Evolutionary conservation across 2,797 vertebrate species (phyloP).

Genomic region (Chelidonichthys spinosus): DNA sequence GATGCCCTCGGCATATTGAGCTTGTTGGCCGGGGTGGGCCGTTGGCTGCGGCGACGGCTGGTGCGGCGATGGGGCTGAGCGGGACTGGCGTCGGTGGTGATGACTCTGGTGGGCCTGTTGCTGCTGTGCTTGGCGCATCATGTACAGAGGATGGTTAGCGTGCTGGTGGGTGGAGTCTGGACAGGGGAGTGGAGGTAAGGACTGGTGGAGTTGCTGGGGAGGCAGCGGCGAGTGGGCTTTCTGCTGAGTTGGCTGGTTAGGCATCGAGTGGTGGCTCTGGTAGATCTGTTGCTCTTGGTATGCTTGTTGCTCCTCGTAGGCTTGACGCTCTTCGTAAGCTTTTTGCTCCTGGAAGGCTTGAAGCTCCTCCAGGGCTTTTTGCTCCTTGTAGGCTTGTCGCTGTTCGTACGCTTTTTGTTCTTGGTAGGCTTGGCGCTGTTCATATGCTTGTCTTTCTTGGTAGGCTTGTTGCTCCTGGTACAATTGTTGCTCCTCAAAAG

Average conservation of each 20-base stretch:
- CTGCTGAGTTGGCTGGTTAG: slow-evolving; percentile 79
- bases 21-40: slow-evolving; percentile 56
- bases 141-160: slow-evolving; percentile 72
- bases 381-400: slow-evolving; percentile 68
- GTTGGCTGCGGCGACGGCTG: slow-evolving; percentile 63
- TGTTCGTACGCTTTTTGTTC: slow-evolving; percentile 70
- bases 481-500: slow-evolving; percentile 74
- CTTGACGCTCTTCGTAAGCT: slow-evolving; percentile 70
- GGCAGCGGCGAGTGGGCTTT: slow-evolving; percentile 73
- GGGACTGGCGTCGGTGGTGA: slow-evolving; percentile 70
- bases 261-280: slow-evolving; percentile 85
- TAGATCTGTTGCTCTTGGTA: slow-evolving; percentile 77
- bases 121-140: slow-evolving; percentile 78
- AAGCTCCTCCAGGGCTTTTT: slow-evolving; percentile 69
- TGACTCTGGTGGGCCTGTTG: slow-evolving; percentile 68
- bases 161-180: slow-evolving; percentile 72
- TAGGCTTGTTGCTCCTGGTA: slow-evolving; percentile 73
- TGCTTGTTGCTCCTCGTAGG: slow-evolving; percentile 67
- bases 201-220: slow-evolving; percentile 83
- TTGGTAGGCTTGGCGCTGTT: slow-evolving; percentile 66
- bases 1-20: slow-evolving; percentile 73
- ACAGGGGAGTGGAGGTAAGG: slow-evolving; percentile 80
- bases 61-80: slow-evolving; percentile 77
- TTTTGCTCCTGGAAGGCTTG: slow-evolving; percentile 77
- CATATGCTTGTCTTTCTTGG: slow-evolving; percentile 71